Percentiles rank a stretch among this genome's conserved stretches.
Conservation (phyloP, 2,797 vertebrate species). For the Intellagama lesueurii region DNA sequence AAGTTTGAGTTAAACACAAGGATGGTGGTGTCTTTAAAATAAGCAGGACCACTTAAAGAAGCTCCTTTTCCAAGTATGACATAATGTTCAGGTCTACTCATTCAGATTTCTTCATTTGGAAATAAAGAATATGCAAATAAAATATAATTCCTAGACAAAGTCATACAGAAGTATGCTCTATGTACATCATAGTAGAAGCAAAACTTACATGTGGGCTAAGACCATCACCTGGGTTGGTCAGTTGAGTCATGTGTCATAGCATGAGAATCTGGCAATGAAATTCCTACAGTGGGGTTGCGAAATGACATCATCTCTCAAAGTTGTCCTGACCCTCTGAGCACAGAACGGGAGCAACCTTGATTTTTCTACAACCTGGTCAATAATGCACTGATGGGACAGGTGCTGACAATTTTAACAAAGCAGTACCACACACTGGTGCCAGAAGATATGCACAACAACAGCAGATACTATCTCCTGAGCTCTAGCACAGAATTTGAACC, state of each 20-base stretch:
- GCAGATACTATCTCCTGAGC: neutral
- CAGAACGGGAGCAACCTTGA: neutral
- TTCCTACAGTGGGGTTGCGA: neutral
- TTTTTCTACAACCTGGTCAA: neutral
- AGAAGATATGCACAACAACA: neutral
- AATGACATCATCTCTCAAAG: neutral
- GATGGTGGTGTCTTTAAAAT: neutral
- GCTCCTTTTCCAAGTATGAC: neutral
- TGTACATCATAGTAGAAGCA: neutral
- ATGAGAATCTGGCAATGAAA: neutral
- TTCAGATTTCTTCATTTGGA: neutral
- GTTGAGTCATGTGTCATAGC: neutral
- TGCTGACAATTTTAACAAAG: neutral
- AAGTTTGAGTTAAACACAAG: constrained; percentile 11
- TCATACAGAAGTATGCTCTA: neutral
- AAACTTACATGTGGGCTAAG: neutral
- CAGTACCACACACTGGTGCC: neutral
- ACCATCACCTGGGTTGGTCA: neutral
- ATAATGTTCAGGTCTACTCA: neutral
- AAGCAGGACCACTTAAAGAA: neutral
- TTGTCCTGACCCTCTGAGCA: neutral
- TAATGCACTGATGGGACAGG: neutral
- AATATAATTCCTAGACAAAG: neutral
- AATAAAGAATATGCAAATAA: neutral
- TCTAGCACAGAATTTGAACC: neutral